Conservation (phyloP, 64 coral and sea anemone genomes). For the Dendrophyllia cribrosa region DNA sequence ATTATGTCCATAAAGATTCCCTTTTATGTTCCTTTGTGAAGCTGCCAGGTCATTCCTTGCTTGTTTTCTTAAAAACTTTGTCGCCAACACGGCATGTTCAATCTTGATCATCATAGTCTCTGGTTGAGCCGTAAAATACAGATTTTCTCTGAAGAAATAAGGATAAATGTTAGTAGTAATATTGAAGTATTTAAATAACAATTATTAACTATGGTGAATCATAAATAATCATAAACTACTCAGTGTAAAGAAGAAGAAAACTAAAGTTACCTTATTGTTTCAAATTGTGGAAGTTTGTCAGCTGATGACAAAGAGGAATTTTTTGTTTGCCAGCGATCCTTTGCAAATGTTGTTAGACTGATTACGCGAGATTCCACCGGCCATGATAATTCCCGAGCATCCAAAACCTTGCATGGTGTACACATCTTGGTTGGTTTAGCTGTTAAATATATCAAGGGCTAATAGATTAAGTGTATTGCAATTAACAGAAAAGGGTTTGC, state of each 20-base stretch:
- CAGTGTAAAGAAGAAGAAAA: too few relatives aligned
- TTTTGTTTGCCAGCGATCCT: constrained; percentile 92
- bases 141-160: constrained; percentile 72
- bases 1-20: constrained; percentile 73
- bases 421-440: constrained; percentile 39
- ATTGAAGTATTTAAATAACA: neutral
- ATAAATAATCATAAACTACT: neutral
- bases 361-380: constrained; percentile 88
- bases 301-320: neutral
- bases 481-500: too few relatives aligned
- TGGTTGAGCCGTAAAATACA: constrained; percentile 83
- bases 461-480: too few relatives aligned
- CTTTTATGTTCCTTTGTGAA: constrained; percentile 88
- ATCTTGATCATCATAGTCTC: constrained; percentile 88
- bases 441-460: too few relatives aligned
- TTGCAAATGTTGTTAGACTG: constrained; percentile 93
- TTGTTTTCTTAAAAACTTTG: constrained; percentile 70
- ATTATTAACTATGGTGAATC: too few relatives aligned
- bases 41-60: constrained; percentile 65
- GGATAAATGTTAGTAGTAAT: neutral
- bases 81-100: constrained; percentile 90
- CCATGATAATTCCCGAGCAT: constrained; percentile 86
- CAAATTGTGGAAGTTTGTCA: constrained; percentile 43
- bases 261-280: constrained; percentile 60
- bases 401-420: constrained; percentile 69